Evolutionary conservation across 2,113 vertebrate genomes (phyloP).

Genomic region (Tympanuchus pallidicinctus): DNA sequence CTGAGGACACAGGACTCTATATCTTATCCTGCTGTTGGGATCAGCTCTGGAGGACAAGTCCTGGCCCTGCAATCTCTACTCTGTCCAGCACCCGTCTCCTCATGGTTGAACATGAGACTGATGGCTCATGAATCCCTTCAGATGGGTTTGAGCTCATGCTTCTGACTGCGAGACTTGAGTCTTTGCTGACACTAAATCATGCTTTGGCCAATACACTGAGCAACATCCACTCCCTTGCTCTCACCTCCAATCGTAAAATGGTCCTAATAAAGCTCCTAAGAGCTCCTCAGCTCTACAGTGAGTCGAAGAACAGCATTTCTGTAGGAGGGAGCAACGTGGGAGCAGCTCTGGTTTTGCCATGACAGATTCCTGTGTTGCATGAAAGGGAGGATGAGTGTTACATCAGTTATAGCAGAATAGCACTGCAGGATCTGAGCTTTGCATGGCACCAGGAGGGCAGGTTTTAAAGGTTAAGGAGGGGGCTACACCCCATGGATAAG

Average conservation of each 20-base stretch:
- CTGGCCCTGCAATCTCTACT: neutral
- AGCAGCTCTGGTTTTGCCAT: neutral
- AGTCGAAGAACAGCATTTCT: slow-evolving; percentile 51
- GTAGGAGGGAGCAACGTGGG: slow-evolving; percentile 12
- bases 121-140: neutral
- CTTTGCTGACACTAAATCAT: neutral
- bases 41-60: neutral
- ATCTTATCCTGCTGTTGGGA: neutral
- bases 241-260: neutral
- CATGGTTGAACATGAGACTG: neutral
- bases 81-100: neutral
- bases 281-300: neutral
- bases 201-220: rapidly evolving
- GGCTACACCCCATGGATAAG: neutral
- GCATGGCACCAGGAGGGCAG: neutral
- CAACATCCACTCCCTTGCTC: neutral
- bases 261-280: neutral
- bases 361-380: neutral
- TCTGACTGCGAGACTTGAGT: neutral
- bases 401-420: neutral
- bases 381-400: neutral
- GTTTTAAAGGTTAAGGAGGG: neutral
- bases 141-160: neutral
- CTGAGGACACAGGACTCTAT: neutral
- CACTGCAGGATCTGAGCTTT: neutral